A percentile compares a stretch with the other conserved stretches of the same genome.
Evolutionary conservation across 2,113 vertebrate genomes (phyloP).

Genomic region (Elanus axillaris): DNA sequence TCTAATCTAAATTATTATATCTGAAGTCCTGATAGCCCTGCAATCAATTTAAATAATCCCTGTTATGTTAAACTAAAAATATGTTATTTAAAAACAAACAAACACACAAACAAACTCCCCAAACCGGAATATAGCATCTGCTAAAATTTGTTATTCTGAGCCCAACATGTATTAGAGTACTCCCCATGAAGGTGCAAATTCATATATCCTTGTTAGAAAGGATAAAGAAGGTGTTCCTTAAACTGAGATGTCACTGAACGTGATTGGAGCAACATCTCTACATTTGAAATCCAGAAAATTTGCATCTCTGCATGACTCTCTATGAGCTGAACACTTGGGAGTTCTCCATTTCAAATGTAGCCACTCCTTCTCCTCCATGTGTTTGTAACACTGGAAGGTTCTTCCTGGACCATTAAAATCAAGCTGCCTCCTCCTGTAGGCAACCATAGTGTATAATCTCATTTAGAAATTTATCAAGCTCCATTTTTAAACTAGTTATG

Average conservation of each 20-base stretch:
- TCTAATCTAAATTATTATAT: not conserved
- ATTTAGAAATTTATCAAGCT: conserved; percentile 10
- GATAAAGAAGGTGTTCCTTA: not conserved
- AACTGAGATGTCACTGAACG: not conserved
- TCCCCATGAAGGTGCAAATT: fast-evolving
- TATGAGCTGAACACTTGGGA: not conserved
- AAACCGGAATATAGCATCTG: fast-evolving
- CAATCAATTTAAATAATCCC: not conserved
- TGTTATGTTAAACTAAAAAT: not conserved
- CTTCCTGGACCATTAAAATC: not conserved
- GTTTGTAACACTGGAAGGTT: not conserved
- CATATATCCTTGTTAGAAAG: not conserved
- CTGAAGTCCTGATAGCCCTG: not conserved
- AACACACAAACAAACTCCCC: fast-evolving
- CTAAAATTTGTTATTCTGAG: not conserved
- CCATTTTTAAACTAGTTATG: not conserved
- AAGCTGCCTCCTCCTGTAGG: not conserved
- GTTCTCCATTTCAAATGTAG: not conserved
- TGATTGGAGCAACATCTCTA: not conserved
- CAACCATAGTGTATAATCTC: not conserved
- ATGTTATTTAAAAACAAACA: fast-evolving
- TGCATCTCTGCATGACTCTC: fast-evolving
- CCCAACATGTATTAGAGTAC: not conserved
- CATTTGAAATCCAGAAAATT: not conserved
- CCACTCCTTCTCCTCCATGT: not conserved